Conservation (phyloP, 2,888 invertebrate genomes). For the Bimastos eiseni region DNA sequence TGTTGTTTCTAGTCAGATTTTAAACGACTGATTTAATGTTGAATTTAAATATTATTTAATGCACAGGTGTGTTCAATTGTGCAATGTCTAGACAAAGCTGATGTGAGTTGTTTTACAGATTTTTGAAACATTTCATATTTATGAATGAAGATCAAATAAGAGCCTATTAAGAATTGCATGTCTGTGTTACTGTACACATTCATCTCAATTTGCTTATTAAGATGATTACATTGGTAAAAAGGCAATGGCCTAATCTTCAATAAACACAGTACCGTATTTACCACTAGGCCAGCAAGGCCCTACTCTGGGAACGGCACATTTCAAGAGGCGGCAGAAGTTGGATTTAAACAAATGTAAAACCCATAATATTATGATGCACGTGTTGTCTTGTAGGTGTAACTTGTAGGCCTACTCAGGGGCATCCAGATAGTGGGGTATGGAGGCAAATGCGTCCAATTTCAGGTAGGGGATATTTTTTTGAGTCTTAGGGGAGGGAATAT, state of each 20-base stretch:
- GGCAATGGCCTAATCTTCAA: background rate
- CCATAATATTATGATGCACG: no score
- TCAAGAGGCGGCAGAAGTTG: no score
- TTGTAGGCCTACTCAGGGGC: no score
- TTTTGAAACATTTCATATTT: constrained; percentile 13
- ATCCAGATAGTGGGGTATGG: no score
- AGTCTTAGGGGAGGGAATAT: no score
- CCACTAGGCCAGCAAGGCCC: no score
- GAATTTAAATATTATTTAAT: background rate
- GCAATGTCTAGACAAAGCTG: background rate
- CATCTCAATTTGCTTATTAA: background rate
- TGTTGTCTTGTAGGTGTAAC: no score
- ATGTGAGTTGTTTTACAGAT: background rate
- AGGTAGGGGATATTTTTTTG: no score
- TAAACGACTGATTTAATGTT: background rate
- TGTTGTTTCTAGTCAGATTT: constrained; percentile 13
- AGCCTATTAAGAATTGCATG: background rate
- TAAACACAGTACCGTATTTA: no score
- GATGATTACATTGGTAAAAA: background rate
- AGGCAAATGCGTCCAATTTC: no score
- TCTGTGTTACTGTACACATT: background rate
- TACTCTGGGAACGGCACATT: no score
- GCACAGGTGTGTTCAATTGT: background rate
- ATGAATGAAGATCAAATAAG: background rate
- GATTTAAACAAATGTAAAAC: no score